Evolutionary conservation across 2,888 invertebrate species (phyloP).

Genomic region (Folsomia manolachei): DNA sequence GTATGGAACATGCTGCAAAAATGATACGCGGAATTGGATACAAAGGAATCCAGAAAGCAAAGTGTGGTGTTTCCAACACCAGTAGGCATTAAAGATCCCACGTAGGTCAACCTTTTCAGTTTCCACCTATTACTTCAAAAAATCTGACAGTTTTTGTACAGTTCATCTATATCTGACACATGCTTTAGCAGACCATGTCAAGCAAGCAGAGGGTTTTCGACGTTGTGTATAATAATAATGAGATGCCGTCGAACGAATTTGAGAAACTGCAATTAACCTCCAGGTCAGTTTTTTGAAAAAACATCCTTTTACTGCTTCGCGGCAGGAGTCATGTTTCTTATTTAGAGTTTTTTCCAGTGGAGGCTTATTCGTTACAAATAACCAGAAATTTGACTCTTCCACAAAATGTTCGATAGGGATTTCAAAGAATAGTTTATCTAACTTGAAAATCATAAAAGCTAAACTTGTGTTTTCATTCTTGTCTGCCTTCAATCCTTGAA

Average conservation of each 20-base stretch:
- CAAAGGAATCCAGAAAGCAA: background rate
- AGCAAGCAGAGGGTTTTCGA: background rate
- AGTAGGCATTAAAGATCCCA: no score
- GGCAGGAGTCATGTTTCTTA: background rate
- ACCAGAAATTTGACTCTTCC: background rate
- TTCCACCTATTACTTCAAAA: no score
- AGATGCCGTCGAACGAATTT: background rate
- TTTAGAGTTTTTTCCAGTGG: background rate
- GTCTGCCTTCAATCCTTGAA: no score
- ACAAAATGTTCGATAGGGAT: background rate
- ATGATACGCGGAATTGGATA: background rate
- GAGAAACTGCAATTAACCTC: slow-evolving; percentile 5
- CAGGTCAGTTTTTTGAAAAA: background rate
- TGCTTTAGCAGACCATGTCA: background rate
- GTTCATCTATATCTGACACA: no score
- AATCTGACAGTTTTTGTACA: no score
- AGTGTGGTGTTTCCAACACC: background rate
- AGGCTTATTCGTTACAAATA: no score
- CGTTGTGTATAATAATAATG: background rate
- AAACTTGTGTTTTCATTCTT: no score
- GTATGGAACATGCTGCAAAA: background rate
- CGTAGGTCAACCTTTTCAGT: no score
- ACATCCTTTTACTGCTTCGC: background rate
- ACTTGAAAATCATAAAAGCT: no score
- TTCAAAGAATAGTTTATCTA: background rate